Percentiles rank a stretch among this genome's conserved stretches.
phyloP scores from a whole-genome alignment of 2,113 vertebrate genomes.

The Lophius piscatorius region DNA sequence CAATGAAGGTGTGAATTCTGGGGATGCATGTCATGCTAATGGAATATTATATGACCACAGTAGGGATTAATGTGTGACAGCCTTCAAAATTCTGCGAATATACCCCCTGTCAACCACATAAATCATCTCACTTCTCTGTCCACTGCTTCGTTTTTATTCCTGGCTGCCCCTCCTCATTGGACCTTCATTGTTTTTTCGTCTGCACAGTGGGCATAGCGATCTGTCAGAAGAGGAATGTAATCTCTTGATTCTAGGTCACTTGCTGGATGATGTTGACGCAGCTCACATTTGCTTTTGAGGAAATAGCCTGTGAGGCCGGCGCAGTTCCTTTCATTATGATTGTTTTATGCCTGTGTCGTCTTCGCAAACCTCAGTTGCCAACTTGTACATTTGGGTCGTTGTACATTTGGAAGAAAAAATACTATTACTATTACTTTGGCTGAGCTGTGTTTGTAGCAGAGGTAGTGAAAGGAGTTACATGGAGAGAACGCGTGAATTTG shows the following conservation, averaged over 20 bases:
- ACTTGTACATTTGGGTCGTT: neutral
- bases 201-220: neutral
- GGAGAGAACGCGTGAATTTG: neutral
- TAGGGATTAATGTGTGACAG: slow-evolving; percentile 36
- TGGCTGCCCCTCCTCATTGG: slow-evolving; percentile 36
- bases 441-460: no score
- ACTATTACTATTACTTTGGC: slow-evolving; percentile 3
- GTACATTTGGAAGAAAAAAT: slow-evolving; percentile 12
- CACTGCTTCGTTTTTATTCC: slow-evolving; percentile 17
- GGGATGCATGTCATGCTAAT: slow-evolving; percentile 61
- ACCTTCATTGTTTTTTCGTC: slow-evolving; percentile 45
- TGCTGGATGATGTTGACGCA: slow-evolving; percentile 29
- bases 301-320: slow-evolving; percentile 10
- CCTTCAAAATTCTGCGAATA: slow-evolving; percentile 54
- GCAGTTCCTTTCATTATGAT: neutral
- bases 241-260: slow-evolving; percentile 39
- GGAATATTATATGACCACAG: slow-evolving; percentile 25
- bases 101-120: slow-evolving; percentile 21
- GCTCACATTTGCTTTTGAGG: slow-evolving; percentile 44
- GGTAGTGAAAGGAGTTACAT: no score
- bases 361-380: neutral
- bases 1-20: slow-evolving; percentile 64
- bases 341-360: neutral
- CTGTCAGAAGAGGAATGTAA: slow-evolving; percentile 31
- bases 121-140: slow-evolving; percentile 22